phyloP scores from a whole-genome alignment of 2,113 vertebrate species.

The Tretioscincus oriximinensis region DNA sequence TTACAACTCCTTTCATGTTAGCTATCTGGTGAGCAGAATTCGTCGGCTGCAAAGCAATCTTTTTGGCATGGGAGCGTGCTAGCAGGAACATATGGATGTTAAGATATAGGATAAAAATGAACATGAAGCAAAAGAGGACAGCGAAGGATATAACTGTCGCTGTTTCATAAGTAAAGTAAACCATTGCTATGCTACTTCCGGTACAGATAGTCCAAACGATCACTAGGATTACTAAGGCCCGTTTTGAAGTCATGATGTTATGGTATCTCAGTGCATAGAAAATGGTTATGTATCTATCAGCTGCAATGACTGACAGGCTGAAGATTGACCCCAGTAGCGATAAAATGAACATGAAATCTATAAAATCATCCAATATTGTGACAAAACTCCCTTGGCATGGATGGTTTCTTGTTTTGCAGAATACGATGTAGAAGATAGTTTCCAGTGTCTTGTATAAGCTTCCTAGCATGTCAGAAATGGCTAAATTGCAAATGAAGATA shows the following conservation, averaged over 20 bases:
- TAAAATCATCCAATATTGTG: constrained; percentile 82
- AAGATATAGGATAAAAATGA: constrained; percentile 85
- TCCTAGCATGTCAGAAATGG: constrained; percentile 89
- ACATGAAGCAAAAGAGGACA: constrained; percentile 80
- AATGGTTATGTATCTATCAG: constrained; percentile 93
- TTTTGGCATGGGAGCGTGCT: constrained; percentile 85
- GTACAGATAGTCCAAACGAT: constrained; percentile 83
- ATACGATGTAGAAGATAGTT: constrained; percentile 81
- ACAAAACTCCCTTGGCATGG: constrained; percentile 72
- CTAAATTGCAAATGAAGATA: constrained; percentile 93
- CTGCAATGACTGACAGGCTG: constrained; percentile 90
- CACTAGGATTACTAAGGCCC: constrained; percentile 70
- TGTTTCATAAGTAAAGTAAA: constrained; percentile 78
- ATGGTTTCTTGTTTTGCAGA: constrained; percentile 80
- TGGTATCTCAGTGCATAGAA: constrained; percentile 91
- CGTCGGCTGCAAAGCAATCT: constrained; percentile 76
- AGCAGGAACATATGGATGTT: constrained; percentile 93
- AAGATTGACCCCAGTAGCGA: constrained; percentile 90
- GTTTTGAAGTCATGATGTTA: constrained; percentile 85
- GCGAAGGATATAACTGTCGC: constrained; percentile 85
- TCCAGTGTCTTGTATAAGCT: constrained; percentile 89
- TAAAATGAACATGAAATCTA: constrained; percentile 88
- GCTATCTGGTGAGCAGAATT: constrained; percentile 59
- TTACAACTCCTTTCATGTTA: constrained; percentile 86
- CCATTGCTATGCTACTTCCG: constrained; percentile 78